Conservation (phyloP, 2,888 invertebrate species). For the Acanthacorydalis orientalis region DNA sequence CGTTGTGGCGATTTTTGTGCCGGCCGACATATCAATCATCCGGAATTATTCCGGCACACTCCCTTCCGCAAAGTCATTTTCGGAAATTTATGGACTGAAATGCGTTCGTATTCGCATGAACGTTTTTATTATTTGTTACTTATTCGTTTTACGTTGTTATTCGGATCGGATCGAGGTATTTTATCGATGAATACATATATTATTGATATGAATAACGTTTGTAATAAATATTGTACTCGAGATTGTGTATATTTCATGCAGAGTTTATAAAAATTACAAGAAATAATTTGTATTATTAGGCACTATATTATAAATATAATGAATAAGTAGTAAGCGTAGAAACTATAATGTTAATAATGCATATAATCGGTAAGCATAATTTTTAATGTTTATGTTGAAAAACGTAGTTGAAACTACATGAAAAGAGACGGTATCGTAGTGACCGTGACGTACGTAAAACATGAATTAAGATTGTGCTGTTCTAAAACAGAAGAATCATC, state of each 20-base stretch:
- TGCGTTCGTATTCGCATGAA: no score
- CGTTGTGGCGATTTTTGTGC: no score
- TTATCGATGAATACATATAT: slow-evolving; percentile 1
- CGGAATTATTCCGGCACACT: no score
- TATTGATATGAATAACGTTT: slow-evolving; percentile 9
- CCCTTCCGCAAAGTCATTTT: no score
- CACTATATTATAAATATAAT: not conserved
- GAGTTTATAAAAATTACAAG: slow-evolving; percentile 9
- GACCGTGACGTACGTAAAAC: no score
- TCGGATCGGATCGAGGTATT: not conserved
- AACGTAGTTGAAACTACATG: not conserved
- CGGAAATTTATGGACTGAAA: no score
- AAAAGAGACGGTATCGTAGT: not conserved
- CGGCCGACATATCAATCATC: no score
- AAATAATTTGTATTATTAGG: slow-evolving; percentile 8
- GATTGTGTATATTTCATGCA: slow-evolving; percentile 10
- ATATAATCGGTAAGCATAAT: not conserved
- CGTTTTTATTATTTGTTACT: slow-evolving; percentile 7
- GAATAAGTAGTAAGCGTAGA: not conserved
- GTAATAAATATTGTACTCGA: slow-evolving; percentile 9
- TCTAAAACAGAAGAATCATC: not conserved
- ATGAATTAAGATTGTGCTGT: not conserved
- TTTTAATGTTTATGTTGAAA: not conserved
- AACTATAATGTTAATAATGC: not conserved
- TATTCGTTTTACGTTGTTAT: slow-evolving; percentile 9